Conservation (phyloP, 2,797 vertebrate species). For the Paguma larvata region DNA sequence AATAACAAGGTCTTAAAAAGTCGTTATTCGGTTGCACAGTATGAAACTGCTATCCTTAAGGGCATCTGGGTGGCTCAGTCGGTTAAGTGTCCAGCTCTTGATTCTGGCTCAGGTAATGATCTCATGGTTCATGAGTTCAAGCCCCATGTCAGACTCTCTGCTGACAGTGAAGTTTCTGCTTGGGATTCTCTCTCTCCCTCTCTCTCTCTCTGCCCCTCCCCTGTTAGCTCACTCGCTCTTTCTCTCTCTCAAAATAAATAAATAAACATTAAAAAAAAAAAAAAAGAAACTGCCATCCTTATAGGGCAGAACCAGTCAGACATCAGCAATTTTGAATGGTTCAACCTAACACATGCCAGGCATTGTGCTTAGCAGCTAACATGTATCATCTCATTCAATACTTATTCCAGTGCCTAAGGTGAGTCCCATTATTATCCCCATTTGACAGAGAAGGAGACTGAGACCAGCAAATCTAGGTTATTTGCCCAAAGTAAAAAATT, state of each 20-base stretch:
- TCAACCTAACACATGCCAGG: background rate
- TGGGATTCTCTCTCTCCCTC: too few relatives aligned
- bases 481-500: background rate
- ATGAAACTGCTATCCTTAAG: background rate
- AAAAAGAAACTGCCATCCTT: background rate
- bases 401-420: too few relatives aligned
- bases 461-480: background rate
- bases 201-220: too few relatives aligned
- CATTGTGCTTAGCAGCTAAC: background rate
- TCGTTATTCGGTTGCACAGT: background rate
- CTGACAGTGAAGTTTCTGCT: too few relatives aligned
- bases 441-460: background rate
- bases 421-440: background rate
- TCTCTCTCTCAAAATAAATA: too few relatives aligned
- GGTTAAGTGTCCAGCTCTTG: too few relatives aligned
- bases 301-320: background rate
- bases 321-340: background rate
- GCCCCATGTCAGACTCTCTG: too few relatives aligned
- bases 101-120: too few relatives aligned
- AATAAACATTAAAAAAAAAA: too few relatives aligned
- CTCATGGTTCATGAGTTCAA: too few relatives aligned
- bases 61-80: too few relatives aligned
- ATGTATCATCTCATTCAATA: background rate
- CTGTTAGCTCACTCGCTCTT: too few relatives aligned
- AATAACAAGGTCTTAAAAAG: background rate